A percentile compares a stretch with the other conserved stretches of the same genome.
These are phyloP conservation scores for Arctocebus calabarensis DNA, from an alignment of 2,797 vertebrate genomes.

Conservation along the genomic window DNA sequence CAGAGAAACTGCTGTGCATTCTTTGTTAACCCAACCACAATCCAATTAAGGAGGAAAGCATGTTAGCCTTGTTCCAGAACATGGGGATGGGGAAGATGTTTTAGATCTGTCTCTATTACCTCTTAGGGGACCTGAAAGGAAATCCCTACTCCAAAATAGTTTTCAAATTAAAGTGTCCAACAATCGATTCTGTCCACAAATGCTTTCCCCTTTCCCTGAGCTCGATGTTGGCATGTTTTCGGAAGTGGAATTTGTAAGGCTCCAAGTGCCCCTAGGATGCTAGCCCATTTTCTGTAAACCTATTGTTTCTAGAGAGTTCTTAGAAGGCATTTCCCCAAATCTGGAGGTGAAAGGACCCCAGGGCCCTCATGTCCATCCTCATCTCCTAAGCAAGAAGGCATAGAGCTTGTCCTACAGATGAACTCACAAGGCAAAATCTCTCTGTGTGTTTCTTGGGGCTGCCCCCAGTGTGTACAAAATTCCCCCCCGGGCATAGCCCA, in stretches of 20 bases:
- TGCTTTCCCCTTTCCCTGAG: not conserved
- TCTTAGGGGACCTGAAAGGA: conserved; percentile 30
- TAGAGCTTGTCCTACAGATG: rapidly evolving
- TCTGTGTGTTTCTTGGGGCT: not conserved
- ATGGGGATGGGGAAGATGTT: not conserved
- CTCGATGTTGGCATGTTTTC: not conserved
- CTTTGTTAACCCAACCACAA: conserved; percentile 8
- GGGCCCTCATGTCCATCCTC: rapidly evolving
- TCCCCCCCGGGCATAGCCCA: not conserved
- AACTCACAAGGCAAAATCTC: rapidly evolving
- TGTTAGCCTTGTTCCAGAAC: not conserved
- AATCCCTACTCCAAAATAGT: conserved; percentile 59
- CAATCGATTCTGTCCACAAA: conserved; percentile 55
- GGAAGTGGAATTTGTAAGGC: conserved; percentile 1
- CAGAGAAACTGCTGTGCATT: not conserved
- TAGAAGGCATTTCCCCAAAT: not conserved
- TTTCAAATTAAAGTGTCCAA: conserved; percentile 67
- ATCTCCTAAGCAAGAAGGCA: not conserved
- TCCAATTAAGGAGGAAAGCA: conserved; percentile 28
- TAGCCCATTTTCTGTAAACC: not conserved
- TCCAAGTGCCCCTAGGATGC: rapidly evolving
- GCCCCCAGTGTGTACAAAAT: too few relatives aligned
- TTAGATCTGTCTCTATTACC: not conserved
- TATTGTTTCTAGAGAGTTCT: not conserved
- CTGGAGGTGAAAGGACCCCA: not conserved